phyloP scores from a whole-genome alignment of 2,797 vertebrate genomes.

The Scyliorhinus canicula region DNA sequence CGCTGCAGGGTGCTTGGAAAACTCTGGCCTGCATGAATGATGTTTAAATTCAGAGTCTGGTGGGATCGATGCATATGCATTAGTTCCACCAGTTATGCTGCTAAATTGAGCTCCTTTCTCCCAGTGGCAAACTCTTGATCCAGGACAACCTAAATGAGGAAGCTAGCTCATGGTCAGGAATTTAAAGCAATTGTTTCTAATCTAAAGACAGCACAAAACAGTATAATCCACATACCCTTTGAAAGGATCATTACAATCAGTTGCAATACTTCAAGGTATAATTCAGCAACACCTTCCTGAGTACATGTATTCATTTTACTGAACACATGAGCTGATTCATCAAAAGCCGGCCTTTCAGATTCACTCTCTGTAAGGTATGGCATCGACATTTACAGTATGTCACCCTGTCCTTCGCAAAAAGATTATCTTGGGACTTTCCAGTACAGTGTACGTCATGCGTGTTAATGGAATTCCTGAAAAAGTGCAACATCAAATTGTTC shows the following conservation, averaged over 20 bases:
- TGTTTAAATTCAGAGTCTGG: neutral
- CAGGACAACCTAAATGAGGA: neutral
- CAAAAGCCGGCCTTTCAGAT: conserved; percentile 16
- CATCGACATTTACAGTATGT: conserved; percentile 1
- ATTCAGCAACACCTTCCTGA: neutral
- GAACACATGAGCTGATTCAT: neutral
- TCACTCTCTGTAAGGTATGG: neutral
- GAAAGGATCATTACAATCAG: neutral
- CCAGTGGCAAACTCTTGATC: neutral
- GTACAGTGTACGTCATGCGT: neutral
- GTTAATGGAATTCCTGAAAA: conserved; percentile 14
- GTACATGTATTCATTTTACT: conserved; percentile 7
- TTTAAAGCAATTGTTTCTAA: neutral
- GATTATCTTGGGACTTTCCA: conserved; percentile 5
- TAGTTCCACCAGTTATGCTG: neutral
- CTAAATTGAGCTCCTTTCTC: neutral
- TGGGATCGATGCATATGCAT: neutral
- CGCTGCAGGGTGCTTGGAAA: too few species aligned
- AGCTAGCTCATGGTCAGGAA: neutral
- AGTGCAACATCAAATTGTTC: neutral
- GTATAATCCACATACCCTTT: neutral
- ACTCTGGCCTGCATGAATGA: neutral
- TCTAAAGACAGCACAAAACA: neutral
- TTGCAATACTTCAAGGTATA: neutral
- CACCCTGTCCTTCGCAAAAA: neutral